Evolutionary conservation across 2,113 vertebrate genomes (phyloP).

Genomic region (Cyphomyrus plagiostoma): DNA sequence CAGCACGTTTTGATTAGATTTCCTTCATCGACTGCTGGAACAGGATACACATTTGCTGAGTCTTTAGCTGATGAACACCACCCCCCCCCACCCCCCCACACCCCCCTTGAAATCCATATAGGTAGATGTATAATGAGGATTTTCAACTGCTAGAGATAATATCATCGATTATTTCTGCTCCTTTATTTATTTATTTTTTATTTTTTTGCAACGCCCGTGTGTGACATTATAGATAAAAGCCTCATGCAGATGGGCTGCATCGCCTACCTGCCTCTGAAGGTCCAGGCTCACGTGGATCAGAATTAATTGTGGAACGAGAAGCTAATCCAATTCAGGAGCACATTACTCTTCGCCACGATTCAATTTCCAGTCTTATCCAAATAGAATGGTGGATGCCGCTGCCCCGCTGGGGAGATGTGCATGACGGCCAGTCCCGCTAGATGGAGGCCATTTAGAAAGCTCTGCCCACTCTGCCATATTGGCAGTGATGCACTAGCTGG

Average conservation of each 20-base stretch:
- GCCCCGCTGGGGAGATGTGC: neutral
- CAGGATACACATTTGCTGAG: neutral
- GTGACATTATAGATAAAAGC: neutral
- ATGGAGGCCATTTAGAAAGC: neutral
- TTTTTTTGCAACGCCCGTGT: neutral
- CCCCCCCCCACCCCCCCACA: neutral
- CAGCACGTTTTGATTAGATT: conserved; percentile 18
- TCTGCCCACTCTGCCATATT: neutral
- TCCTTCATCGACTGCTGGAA: conserved; percentile 13
- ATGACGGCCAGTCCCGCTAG: neutral
- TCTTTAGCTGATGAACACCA: conserved; percentile 13
- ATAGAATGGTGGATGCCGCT: neutral
- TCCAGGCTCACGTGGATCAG: neutral
- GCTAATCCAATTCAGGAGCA: neutral
- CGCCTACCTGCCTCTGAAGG: neutral
- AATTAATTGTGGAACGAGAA: neutral
- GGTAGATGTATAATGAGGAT: conserved; percentile 9
- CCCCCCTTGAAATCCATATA: neutral
- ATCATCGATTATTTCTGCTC: conserved; percentile 5
- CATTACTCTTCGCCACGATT: neutral
- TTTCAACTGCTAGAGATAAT: neutral
- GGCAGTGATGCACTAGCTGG: neutral
- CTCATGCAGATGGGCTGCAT: neutral
- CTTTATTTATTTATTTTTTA: neutral
- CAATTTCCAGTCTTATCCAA: neutral